Conservation (phyloP, 1,140 invertebrate species). For the Platyscapa corneri region DNA sequence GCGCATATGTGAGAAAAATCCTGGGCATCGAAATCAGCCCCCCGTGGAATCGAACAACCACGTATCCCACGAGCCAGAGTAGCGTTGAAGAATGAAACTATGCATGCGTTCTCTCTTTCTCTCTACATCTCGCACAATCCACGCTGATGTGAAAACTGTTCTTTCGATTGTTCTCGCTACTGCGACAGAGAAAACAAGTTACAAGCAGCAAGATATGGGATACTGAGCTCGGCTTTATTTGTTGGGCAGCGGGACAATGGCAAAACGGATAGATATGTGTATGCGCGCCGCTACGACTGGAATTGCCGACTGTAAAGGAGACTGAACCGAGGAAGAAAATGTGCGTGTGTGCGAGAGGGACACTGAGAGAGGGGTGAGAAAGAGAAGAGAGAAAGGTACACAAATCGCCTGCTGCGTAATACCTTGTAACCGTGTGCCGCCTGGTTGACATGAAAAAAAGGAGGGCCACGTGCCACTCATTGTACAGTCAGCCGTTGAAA, state of each 20-base stretch:
- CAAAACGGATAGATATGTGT: neutral
- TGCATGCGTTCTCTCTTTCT: neutral
- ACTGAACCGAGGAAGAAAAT: neutral
- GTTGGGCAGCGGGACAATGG: constrained; percentile 20
- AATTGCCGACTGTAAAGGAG: neutral
- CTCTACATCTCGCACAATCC: neutral
- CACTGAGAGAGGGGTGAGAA: neutral
- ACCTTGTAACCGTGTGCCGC: neutral
- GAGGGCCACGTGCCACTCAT: constrained; percentile 31
- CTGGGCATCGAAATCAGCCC: neutral
- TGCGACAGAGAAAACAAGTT: neutral
- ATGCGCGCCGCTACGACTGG: neutral
- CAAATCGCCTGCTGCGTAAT: neutral
- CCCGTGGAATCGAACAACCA: constrained; percentile 1
- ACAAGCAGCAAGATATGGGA: neutral
- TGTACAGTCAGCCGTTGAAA: constrained; percentile 25
- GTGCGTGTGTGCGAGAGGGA: neutral
- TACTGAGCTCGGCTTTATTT: constrained; percentile 13
- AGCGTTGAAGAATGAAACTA: neutral
- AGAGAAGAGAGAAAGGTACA: neutral
- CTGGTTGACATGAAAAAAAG: neutral
- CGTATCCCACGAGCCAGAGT: constrained; percentile 28
- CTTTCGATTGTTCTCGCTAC: neutral
- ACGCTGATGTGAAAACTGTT: neutral
- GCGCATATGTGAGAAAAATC: neutral